A percentile compares a stretch with the other conserved stretches of the same genome.
Evolutionary conservation across 2,888 invertebrate genomes (phyloP).

Genomic region (Thereva nobilitata): DNA sequence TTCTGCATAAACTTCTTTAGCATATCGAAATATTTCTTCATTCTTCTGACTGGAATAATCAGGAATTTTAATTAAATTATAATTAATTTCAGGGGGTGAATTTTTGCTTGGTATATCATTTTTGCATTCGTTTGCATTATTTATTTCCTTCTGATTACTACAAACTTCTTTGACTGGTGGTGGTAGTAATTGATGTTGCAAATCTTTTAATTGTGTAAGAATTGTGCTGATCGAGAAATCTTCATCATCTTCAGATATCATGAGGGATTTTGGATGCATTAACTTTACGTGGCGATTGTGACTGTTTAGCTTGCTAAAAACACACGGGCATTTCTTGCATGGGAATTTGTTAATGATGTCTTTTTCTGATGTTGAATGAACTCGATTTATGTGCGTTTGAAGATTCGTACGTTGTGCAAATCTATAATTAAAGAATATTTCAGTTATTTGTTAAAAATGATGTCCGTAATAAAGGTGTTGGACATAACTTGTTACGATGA

Average conservation of each 20-base stretch:
- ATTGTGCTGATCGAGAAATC: slow-evolving; percentile 44
- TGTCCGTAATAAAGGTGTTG: too few relatives aligned
- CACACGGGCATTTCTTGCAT: slow-evolving; percentile 44
- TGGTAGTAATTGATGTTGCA: background rate
- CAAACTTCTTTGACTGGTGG: background rate
- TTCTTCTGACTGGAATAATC: slow-evolving; percentile 44
- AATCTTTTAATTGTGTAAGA: slow-evolving; percentile 44
- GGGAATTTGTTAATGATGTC: slow-evolving; percentile 37
- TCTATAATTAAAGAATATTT: slow-evolving; percentile 32
- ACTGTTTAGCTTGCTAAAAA: slow-evolving; percentile 44
- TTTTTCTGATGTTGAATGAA: slow-evolving; percentile 31
- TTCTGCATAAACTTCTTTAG: slow-evolving; percentile 41
- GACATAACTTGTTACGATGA: too few relatives aligned
- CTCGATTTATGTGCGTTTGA: slow-evolving; percentile 41
- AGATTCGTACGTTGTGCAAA: slow-evolving; percentile 44
- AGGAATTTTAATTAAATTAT: slow-evolving; percentile 36
- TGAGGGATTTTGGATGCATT: slow-evolving; percentile 38
- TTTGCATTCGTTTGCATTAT: background rate
- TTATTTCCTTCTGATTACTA: background rate
- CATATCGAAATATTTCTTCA: slow-evolving; percentile 40
- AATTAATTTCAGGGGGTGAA: background rate
- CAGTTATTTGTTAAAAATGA: too few relatives aligned
- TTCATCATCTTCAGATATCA: slow-evolving; percentile 41
- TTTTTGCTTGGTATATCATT: background rate
- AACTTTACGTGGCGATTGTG: slow-evolving; percentile 45